Percentiles rank a stretch among this genome's conserved stretches.
These are phyloP conservation scores for human (Homo sapiens) DNA, from an alignment of 2,113 vertebrate genomes.

Conservation along the genomic window DNA sequence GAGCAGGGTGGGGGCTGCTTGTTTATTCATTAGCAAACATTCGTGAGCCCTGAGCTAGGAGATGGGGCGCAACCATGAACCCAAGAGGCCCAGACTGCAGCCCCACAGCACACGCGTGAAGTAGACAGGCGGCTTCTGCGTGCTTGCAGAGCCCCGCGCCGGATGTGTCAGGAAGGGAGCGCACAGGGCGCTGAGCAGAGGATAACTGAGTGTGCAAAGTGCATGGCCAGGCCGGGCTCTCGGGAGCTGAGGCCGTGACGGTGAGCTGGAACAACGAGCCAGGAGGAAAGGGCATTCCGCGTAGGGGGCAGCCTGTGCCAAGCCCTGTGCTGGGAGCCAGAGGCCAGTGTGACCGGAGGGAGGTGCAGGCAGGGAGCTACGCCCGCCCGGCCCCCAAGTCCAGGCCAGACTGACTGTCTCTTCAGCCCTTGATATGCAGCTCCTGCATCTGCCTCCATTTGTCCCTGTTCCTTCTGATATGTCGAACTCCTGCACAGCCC, in stretches of 20 bases:
- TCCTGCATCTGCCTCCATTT: neutral
- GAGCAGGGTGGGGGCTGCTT: neutral
- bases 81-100: neutral
- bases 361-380: neutral
- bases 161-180: neutral
- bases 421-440: neutral
- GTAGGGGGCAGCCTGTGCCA: neutral
- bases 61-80: neutral
- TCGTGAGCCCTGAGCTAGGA: rapidly evolving
- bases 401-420: neutral
- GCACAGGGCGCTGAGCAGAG: rapidly evolving
- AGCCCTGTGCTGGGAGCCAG: no score
- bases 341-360: no score
- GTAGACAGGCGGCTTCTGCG: rapidly evolving
- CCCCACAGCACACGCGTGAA: rapidly evolving
- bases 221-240: no score
- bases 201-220: rapidly evolving
- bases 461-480: neutral
- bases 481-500: neutral
- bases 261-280: no score
- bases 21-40: neutral
- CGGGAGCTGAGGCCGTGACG: neutral
- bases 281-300: neutral
- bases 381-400: no score
- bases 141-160: neutral